Evolutionary conservation across 2,888 invertebrate genomes (phyloP).

Genomic region (Melinaea menophilus): DNA sequence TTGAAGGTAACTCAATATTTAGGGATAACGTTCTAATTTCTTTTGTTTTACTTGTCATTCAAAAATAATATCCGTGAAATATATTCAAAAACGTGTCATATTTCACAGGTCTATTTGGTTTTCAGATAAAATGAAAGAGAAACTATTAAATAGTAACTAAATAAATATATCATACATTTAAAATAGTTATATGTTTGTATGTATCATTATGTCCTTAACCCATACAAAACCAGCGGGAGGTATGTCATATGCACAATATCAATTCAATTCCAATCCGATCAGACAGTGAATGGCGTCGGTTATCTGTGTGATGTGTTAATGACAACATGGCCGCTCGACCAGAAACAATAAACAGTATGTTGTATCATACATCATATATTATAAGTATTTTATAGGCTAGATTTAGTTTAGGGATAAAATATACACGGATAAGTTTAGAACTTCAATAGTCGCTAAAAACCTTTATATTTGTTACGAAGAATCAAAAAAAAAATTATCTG

Average conservation of each 20-base stretch:
- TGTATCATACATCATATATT: neutral
- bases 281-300: neutral
- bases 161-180: no score
- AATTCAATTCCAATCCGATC: neutral
- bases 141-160: no score
- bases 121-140: no score
- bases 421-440: neutral
- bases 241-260: neutral
- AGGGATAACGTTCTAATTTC: neutral
- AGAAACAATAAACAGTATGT: neutral
- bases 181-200: no score
- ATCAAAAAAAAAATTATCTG: neutral
- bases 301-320: neutral
- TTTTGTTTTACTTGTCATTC: neutral
- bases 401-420: neutral
- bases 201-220: no score
- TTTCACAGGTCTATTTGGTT: no score
- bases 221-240: neutral
- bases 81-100: neutral
- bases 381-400: neutral
- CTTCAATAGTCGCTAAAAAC: neutral
- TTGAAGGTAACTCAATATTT: conserved; percentile 4
- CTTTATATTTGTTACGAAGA: no score
- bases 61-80: neutral
- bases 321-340: neutral